Base-by-base conservation (phyloP, 2,113 vertebrate species). In the Protobothrops mucrosquamatus region DNA sequence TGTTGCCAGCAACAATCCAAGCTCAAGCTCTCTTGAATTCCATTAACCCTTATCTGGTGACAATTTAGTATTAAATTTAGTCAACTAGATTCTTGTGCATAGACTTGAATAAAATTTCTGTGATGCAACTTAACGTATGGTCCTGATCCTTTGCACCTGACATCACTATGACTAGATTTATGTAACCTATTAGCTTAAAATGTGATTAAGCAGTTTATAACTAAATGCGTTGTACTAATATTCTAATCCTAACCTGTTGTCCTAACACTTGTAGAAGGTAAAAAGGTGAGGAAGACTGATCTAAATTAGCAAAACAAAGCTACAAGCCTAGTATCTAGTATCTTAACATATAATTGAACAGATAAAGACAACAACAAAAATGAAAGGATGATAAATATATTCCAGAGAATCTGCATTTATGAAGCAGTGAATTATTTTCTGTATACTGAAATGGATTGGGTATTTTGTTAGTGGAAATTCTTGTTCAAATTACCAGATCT, bases 391-490 rank as follows among this genome's bases (percentile, higher is more conserved):
- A 81, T 39, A 39, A 81, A 39, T 81, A 81, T 39, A 39, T 81
- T 39, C 69, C 20, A 74, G 14, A 74, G 6, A 74, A 39, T 74
- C n/a, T 39, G 69, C n/a, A 74, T 39, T 74, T 20, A 74, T 39
- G 69, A n/a, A 34, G 69, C 18, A 6, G 39, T n/a, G 95, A 93
- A 90, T 94, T 94, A 93, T 52, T 96, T 94, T 94, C 95, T 89
- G 92, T 6, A 52, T 0, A 0, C 0, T 74, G 69, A 74, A 39
- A 61, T 88, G 88, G 8, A 52, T 59, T 93, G 56, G 92, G 91
- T 64, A 1, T 26, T 4, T 26, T 3, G 91, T 88, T 51, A 0
- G 0, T 92, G 11, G 89, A 91, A 8, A 7, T 0, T 59, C 92
- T 64, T 52, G 91, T 88, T 90, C 0, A 1, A 46, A 89, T 95